phyloP scores from a whole-genome alignment of 2,797 vertebrate genomes.

The Tragelaphus oryx region DNA sequence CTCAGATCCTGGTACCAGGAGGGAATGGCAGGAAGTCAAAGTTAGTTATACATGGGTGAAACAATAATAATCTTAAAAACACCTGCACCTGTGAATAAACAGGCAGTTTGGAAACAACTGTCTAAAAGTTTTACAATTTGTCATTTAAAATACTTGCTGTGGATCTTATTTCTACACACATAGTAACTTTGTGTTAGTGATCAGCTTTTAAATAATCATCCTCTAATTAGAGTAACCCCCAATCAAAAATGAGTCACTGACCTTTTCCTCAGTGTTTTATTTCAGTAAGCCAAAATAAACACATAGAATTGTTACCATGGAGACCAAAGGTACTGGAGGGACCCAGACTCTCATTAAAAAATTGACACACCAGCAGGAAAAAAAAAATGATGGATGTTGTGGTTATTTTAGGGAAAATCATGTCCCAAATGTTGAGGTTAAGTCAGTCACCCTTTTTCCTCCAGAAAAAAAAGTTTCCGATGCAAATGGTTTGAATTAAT shows the following conservation, averaged over 20 bases:
- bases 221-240: slow-evolving; percentile 67
- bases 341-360: slow-evolving; percentile 63
- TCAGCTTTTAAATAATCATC: slow-evolving; percentile 65
- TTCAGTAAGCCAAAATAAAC: slow-evolving; percentile 63
- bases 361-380: slow-evolving; percentile 58
- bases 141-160: slow-evolving; percentile 59
- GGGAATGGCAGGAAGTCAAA: slow-evolving; percentile 76
- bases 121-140: slow-evolving; percentile 66
- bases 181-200: slow-evolving; percentile 51
- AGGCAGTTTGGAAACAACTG: slow-evolving; percentile 67
- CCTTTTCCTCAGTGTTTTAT: slow-evolving; percentile 55
- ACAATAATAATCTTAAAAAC: slow-evolving; percentile 78
- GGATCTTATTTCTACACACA: slow-evolving; percentile 40
- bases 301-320: slow-evolving; percentile 55
- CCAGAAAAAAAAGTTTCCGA: slow-evolving; percentile 8
- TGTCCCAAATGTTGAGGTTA: slow-evolving; percentile 52
- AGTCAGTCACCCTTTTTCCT: slow-evolving; percentile 50
- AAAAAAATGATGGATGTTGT: slow-evolving; percentile 57
- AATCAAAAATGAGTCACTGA: slow-evolving; percentile 71
- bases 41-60: slow-evolving; percentile 78
- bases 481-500: slow-evolving; percentile 66
- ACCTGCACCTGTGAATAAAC: slow-evolving; percentile 79
- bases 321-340: slow-evolving; percentile 54
- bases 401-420: slow-evolving; percentile 69
- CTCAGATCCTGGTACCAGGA: slow-evolving; percentile 76